Evolutionary conservation across 2,888 invertebrate species (phyloP).

Genomic region (Drosophila longiperda): DNA sequence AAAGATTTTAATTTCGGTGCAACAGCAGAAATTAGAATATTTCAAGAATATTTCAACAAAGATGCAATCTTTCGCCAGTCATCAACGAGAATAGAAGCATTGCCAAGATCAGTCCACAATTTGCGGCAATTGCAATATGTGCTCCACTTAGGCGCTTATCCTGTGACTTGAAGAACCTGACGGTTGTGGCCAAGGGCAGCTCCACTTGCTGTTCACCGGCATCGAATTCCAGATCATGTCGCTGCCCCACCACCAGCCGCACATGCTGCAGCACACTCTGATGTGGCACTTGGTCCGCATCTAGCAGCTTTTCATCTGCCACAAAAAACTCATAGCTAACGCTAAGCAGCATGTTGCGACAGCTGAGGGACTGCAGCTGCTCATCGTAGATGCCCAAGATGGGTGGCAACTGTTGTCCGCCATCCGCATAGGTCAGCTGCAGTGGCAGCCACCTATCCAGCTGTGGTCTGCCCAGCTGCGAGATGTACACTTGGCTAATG

Average conservation of each 20-base stretch:
- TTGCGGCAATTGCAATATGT: neutral
- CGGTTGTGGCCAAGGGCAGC: slow-evolving; percentile 80
- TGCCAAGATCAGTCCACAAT: neutral
- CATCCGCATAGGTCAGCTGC: slow-evolving; percentile 56
- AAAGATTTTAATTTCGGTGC: neutral
- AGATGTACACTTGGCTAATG: slow-evolving; percentile 67
- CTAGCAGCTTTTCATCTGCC: slow-evolving; percentile 48
- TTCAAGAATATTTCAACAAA: neutral
- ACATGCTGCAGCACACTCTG: slow-evolving; percentile 79
- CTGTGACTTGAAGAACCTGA: slow-evolving; percentile 79
- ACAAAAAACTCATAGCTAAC: slow-evolving; percentile 81
- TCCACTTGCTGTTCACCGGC: slow-evolving; percentile 71
- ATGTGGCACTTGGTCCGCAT: slow-evolving; percentile 45
- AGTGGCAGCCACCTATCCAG: slow-evolving; percentile 76
- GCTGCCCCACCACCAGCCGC: slow-evolving; percentile 72
- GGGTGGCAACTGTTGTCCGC: slow-evolving; percentile 35
- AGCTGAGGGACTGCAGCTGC: slow-evolving; percentile 73
- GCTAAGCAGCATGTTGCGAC: slow-evolving; percentile 82
- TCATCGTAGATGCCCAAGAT: slow-evolving; percentile 68
- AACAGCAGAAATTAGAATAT: neutral
- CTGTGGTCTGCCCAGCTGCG: slow-evolving; percentile 81
- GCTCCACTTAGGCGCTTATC: slow-evolving; percentile 13
- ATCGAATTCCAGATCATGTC: slow-evolving; percentile 82
- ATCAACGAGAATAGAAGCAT: neutral
- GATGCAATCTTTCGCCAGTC: neutral